Evolutionary conservation across 2,113 vertebrate species (phyloP).

Genomic region (Muntiacus reevesi): DNA sequence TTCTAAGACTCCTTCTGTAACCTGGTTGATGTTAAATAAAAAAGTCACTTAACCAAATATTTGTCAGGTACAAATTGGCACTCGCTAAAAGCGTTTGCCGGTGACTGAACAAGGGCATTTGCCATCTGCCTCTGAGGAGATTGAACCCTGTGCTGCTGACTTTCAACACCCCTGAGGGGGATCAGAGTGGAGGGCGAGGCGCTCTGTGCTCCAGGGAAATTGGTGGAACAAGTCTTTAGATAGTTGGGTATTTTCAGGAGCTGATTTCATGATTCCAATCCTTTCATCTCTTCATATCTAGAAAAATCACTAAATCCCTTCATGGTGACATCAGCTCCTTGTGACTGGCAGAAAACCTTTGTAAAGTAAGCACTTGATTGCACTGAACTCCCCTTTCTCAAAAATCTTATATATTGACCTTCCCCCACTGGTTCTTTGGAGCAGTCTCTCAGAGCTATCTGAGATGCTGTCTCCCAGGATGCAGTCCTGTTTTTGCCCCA

Average conservation of each 20-base stretch:
- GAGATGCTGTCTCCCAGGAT: background rate
- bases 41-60: background rate
- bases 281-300: background rate
- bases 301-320: background rate
- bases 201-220: background rate
- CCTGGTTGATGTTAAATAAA: background rate
- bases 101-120: background rate
- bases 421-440: background rate
- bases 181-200: background rate
- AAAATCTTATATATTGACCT: background rate
- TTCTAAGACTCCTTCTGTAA: background rate
- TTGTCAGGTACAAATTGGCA: background rate
- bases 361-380: background rate
- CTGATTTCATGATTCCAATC: background rate
- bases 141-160: background rate
- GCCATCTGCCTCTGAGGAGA: background rate
- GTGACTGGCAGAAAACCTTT: background rate
- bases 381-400: background rate
- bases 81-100: background rate
- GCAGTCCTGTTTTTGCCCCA: background rate
- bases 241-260: background rate
- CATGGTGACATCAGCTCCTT: background rate
- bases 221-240: background rate
- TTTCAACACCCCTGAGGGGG: background rate
- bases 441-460: background rate